Evolutionary conservation across 2,797 vertebrate species (phyloP).

Genomic region (Coregonus suidteri): DNA sequence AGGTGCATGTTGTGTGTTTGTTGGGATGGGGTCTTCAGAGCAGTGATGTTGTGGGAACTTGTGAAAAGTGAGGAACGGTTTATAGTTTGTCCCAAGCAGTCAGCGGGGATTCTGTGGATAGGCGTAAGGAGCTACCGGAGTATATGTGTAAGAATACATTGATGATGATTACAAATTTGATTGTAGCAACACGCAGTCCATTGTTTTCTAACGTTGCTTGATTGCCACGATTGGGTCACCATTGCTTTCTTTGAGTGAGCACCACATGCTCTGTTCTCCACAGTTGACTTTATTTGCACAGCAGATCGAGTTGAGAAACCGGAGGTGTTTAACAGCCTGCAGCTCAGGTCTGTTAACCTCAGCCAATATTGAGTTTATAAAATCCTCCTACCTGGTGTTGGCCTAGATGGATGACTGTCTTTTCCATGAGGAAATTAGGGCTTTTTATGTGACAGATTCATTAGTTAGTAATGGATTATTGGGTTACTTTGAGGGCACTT

Average conservation of each 20-base stretch:
- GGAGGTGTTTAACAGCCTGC: slow-evolving; percentile 1
- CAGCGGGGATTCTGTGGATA: background rate
- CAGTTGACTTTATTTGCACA: background rate
- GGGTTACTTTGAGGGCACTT: slow-evolving; percentile 1
- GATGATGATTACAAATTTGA: slow-evolving; percentile 43
- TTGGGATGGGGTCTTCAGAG: slow-evolving; percentile 64
- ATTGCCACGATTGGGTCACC: background rate
- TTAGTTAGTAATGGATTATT: slow-evolving; percentile 17
- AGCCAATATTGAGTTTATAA: slow-evolving; percentile 13
- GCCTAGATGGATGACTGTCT: slow-evolving; percentile 10
- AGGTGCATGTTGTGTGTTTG: slow-evolving; percentile 72
- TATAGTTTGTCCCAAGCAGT: background rate
- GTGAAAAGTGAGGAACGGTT: slow-evolving; percentile 64
- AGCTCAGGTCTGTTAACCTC: background rate
- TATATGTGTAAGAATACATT: slow-evolving; percentile 33
- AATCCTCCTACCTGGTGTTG: slow-evolving; percentile 11
- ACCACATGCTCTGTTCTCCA: background rate
- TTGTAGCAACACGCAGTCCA: background rate
- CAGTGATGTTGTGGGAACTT: slow-evolving; percentile 9
- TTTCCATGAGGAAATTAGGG: slow-evolving; percentile 22
- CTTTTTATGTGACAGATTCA: slow-evolving; percentile 17
- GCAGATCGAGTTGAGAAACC: slow-evolving; percentile 14
- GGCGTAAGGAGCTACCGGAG: slow-evolving; percentile 48
- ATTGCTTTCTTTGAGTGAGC: background rate
- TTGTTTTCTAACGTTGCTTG: background rate